Base-by-base conservation (phyloP, 2,888 invertebrate genomes). In the Oconnorella tubifera region DNA sequence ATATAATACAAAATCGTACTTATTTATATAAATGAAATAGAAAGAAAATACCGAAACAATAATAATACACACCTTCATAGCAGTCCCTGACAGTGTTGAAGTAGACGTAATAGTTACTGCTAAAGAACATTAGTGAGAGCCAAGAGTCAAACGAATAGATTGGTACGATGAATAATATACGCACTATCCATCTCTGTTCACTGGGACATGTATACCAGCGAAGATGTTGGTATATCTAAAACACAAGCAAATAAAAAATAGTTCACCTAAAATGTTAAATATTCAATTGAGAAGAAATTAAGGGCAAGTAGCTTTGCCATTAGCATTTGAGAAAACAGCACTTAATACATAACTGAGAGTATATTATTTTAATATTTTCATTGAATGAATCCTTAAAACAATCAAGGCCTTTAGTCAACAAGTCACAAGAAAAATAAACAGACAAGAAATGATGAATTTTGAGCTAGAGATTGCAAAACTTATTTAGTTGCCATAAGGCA, bases 81-180 rank as follows among this genome's bases (percentile, higher is more conserved):
- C 98, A 99, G 86, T 99, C 99, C 79, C 99, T 87, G 76, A 99
- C 90, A 62, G 97, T 96, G 85, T 99, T 98, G 85, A 99, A 98
- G 84, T 99, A 99, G 69, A 99, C 91, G 82, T 99, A 98, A 80
- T 95, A 95, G 78, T 93, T 92, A 78, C 93, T 92, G 83, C 93
- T 93, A 86, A 99, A 98, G 86, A 99, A 98, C 75, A 99, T 85
- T 77, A 99, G 86, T 78, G 95, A 95, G 76, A 99, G 89, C 96
- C 98, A 99, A 59, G 98, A 98, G 84, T 98, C 95, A 77, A 92
- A 91, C 33, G 95, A 95, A 83, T 99, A 99, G 78, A 99, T 97
- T 70, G 99, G 99, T 69, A 99, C 97, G 81, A 99, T 98, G 85
- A 99, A 99, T 73, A 99, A 86, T 78, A 99, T 98, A 75, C 99